A percentile compares a stretch with the other conserved stretches of the same genome.
Conservation (phyloP, 2,113 vertebrate species). For the Prolemur simus region DNA sequence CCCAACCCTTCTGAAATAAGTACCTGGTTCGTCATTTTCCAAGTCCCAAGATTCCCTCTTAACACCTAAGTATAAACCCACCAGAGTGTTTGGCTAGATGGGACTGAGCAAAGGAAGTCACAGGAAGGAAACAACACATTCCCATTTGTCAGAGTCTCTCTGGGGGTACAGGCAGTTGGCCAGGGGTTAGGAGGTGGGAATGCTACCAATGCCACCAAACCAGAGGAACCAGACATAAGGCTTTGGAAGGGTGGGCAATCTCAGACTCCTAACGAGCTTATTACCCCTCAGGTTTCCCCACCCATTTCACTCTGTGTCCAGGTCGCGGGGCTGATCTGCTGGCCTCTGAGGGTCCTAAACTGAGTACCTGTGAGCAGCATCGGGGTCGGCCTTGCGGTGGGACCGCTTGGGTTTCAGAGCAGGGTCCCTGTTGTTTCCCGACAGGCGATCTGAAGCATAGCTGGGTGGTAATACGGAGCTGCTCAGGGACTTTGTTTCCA, state of each 20-base stretch:
- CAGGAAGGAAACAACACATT: not conserved
- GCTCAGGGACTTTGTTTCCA: slow-evolving; percentile 91
- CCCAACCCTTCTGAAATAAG: not conserved
- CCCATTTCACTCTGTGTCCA: not conserved
- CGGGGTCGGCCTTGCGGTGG: slow-evolving; percentile 95
- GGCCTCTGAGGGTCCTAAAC: not conserved
- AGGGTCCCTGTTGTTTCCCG: slow-evolving; percentile 87
- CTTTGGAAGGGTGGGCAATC: not conserved
- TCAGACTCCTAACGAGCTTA: not conserved
- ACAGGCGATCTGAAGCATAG: slow-evolving; percentile 86
- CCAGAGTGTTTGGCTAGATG: not conserved
- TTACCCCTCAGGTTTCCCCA: not conserved
- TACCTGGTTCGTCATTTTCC: not conserved
- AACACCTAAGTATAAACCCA: not conserved
- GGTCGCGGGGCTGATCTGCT: not conserved
- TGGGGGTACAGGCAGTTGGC: not conserved
- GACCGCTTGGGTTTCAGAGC: slow-evolving; percentile 95
- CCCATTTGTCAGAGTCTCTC: not conserved
- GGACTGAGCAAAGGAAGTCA: not conserved
- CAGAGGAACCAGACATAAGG: not conserved
- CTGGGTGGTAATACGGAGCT: slow-evolving; percentile 86
- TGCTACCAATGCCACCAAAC: not conserved
- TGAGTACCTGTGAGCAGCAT: slow-evolving; percentile 94
- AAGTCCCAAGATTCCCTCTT: not conserved
- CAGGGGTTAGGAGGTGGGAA: not conserved